Percentiles rank a stretch among this genome's conserved stretches.
These are phyloP conservation scores for Myripristis murdjan DNA, from an alignment of 2,797 vertebrate species.

Conservation along the genomic window DNA sequence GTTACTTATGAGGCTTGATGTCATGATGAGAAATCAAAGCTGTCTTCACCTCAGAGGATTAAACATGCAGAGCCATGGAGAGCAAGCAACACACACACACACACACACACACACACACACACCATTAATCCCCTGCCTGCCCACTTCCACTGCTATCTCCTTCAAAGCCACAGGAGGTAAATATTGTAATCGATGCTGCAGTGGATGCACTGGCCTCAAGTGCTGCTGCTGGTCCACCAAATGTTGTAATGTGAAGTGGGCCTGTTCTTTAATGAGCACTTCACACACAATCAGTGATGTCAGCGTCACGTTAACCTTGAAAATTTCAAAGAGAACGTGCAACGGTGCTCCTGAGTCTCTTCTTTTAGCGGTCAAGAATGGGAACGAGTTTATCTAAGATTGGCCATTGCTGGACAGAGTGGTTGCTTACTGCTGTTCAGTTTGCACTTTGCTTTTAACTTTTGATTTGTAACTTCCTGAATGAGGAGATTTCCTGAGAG, in stretches of 20 bases:
- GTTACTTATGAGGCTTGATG: no score
- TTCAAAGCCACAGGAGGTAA: background rate
- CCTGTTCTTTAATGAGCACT: conserved; percentile 53
- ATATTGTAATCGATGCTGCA: conserved; percentile 9
- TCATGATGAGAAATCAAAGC: no score
- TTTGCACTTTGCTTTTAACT: background rate
- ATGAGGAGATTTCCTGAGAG: no score
- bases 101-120: no score
- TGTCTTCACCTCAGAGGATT: no score
- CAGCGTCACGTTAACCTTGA: conserved; percentile 49
- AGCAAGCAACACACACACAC: no score
- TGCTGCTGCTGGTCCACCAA: conserved; percentile 32
- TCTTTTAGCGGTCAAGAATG: no score
- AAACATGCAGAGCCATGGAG: no score
- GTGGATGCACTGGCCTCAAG: conserved; percentile 25
- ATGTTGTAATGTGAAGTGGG: conserved; percentile 31
- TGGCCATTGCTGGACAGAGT: conserved; percentile 8
- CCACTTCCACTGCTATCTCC: background rate
- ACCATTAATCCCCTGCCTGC: no score
- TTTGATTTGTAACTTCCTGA: no score
- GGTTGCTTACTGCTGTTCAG: background rate
- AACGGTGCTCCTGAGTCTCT: no score
- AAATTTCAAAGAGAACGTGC: background rate
- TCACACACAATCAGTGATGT: conserved; percentile 52
- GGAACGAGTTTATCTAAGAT: background rate